Evolutionary conservation across 2,888 invertebrate species (phyloP), one percentile per base, ranked within the genome.

Genomic region (Hirtodrosophila cameraria): DNA sequence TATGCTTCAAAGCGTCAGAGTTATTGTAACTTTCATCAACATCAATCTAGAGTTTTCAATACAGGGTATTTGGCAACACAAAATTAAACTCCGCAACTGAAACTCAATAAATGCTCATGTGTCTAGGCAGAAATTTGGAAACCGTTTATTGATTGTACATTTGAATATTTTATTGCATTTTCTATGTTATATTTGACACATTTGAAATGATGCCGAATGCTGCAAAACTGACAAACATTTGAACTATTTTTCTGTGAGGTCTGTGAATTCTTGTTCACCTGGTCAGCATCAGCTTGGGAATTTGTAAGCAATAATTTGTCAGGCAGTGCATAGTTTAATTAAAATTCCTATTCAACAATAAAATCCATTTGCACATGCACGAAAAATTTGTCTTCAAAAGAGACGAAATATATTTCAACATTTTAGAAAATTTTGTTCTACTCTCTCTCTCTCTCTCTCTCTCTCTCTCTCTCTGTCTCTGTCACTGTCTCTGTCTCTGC

Each of bases 141-240:
- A 65, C 50, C 63, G 55, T 82, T 81, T 82, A 82, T 81, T 81
- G 80, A 80, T 81, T 75, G 79, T 58, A 33, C 63, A 84, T 81
- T 82, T 81, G 73, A 81, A 81, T 81, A 81, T 84, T 81, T 84
- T 75, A 84, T 84, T 85, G 73, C 75, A 67, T 77, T 68, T 65
- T 36, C 68, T 20, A 28, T n/a, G n/a, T n/a, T n/a, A n/a, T 23
- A 23, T 6, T 58, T 59, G 74, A 55, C 72, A 73, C 68, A 53
- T 54, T 52, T n/a, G 18, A 43, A 55, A 38, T 33, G 64, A 58
- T 38, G 62, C 15, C 52, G n/a, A n/a, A n/a, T n/a, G n/a, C n/a
- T n/a, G n/a, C n/a, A n/a, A n/a, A 45, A 50, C 30, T 57, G 57
- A 35, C 60, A 64, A 55, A 68, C 35, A 61, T 45, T 42, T 64